Base-by-base conservation (phyloP, 2,113 vertebrate species). In the Tetrao urogallus region DNA sequence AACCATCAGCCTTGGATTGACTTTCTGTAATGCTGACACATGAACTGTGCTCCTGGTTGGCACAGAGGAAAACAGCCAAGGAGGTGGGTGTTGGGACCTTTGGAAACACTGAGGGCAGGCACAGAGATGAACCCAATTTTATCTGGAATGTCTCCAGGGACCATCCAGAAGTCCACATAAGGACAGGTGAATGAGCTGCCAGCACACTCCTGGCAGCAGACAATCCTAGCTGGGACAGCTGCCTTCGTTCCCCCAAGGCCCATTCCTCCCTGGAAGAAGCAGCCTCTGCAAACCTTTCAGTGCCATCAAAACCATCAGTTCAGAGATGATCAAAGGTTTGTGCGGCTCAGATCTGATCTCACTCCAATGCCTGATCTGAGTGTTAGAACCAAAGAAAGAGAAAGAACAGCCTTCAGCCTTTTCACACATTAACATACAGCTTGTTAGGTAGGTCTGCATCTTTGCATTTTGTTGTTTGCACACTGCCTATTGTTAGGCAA, bases 251-350 rank as follows among this genome's bases (percentile, higher is more conserved):
- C 3, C 7, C 5, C 4, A 13, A 58, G 0, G 28, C 30, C 7
- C 21, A 34, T 60, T 60, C 28, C 22, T 74, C 28, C 20, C 30
- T 73, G 32, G 38, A 81, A 69, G 8, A 25, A 83, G 17, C 42
- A 82, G n/a, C 24, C 47, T 90, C 17, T 61, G 61, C 17, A 60
- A 91, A 69, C 6, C 20, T 91, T 70, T 50, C 66, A 28, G 42
- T 57, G 40, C 10, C 42, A 86, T 77, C 24, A 25, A 64, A 88
- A 86, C 43, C 0, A 52, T 73, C 63, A 38, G 4, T 56, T 83
- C 32, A 77, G 38, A n/a, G 43, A 38, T 34, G 57, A 83, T 67
- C 82, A 93, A 88, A 93, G 32, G 32, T 36, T 88, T 81, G 50
- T 43, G 50, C 19, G 67, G 65, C 69, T 83, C 82, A 81, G 42